These are phyloP conservation scores for Caenorhabditis brenneri DNA, from an alignment of 1,140 invertebrate species.

Conservation along the genomic window DNA sequence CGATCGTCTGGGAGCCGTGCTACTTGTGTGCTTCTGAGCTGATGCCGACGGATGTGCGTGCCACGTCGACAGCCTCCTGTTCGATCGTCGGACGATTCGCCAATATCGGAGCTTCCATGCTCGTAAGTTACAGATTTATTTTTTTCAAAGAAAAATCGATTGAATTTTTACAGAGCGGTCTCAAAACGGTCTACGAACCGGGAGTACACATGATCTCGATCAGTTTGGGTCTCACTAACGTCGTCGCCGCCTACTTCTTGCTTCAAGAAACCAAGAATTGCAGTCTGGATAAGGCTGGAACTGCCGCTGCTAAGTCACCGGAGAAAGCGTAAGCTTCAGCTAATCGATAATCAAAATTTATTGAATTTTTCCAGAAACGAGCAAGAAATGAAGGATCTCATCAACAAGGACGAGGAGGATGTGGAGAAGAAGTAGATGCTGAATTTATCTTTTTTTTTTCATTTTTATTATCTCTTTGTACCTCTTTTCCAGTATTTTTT, in stretches of 20 bases:
- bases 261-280: conserved; percentile 54
- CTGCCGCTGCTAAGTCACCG: background rate
- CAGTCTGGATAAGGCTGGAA: conserved; percentile 47
- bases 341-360: background rate
- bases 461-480: too few species aligned
- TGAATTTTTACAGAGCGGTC: conserved; percentile 15
- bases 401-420: background rate
- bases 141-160: background rate
- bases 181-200: conserved; percentile 47
- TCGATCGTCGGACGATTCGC: conserved; percentile 46
- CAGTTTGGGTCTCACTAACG: conserved; percentile 38
- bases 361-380: background rate
- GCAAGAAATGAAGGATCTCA: conserved; percentile 32
- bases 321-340: background rate
- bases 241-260: conserved; percentile 46
- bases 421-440: conserved; percentile 24
- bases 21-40: conserved; percentile 50
- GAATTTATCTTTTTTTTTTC: too few species aligned
- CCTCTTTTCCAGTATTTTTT: too few species aligned
- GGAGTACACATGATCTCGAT: conserved; percentile 53
- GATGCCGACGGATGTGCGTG: conserved; percentile 49
- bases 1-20: conserved; percentile 48
- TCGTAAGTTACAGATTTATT: conserved; percentile 29
- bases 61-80: conserved; percentile 47
- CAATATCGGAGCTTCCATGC: conserved; percentile 51